Base-by-base conservation (phyloP, 2,113 vertebrate species). In the Hemibagrus wyckioides region DNA sequence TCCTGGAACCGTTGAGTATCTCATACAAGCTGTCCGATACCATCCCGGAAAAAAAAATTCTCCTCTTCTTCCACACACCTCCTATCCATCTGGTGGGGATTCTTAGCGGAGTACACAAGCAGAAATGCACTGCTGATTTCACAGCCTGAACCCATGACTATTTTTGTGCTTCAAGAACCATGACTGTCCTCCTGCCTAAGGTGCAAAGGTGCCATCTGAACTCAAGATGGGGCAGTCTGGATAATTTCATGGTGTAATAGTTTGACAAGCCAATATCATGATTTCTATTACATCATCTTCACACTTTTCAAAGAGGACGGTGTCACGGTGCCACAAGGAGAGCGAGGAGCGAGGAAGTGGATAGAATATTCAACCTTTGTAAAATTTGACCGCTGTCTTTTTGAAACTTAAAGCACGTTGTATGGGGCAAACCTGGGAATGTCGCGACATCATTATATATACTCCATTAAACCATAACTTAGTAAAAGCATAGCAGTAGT, bases 131-230 rank as follows among this genome's bases (percentile, higher is more conserved):
- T 67, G 85, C 75, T 80, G 85, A 86, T 63, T 80, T 50, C 63
- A 65, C 76, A 86, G 85, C 61, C 73, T 67, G 30, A 85, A 85
- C 65, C 57, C n/a, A 79, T 80, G 41, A 86, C 36, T 75, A 59
- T 76, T 75, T 86, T 80, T 50, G 44, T 52, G 84, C 75, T 85
- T 61, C 59, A 80, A 41, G 63, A 84, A 75, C 83, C 83, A 75
- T 84, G 67, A 85, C 79, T 80, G 54, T 36, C 30, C 52, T 57
- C 25, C 59, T 36, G 75, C 33, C 69, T 79, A 54, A 52, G 56
- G 75, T 21, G 41, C 59, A 80, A 80, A 63, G 17, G 75, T 79
- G 59, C 52, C 30, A 56, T 80, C 77, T 80, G 77, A 57, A 36
- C 50, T 57, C 52, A 39, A 57, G 25, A 80, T 25, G 54, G 19